Evolutionary conservation across 2,888 invertebrate genomes (phyloP).

Genomic region (Sinohyriopsis cumingii): DNA sequence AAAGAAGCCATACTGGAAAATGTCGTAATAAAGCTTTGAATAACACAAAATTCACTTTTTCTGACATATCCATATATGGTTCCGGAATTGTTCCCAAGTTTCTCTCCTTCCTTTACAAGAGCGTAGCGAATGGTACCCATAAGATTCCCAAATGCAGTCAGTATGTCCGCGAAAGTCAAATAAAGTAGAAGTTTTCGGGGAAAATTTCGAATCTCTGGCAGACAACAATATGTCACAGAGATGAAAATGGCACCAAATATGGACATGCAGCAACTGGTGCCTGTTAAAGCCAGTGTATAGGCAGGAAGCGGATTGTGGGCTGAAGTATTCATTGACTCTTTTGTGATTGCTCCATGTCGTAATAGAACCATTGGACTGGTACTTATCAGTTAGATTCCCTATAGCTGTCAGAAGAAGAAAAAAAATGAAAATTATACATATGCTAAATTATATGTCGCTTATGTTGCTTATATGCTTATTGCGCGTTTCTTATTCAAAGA

Average conservation of each 20-base stretch:
- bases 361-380: too few relatives aligned
- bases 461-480: too few relatives aligned
- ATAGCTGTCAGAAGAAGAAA: too few relatives aligned
- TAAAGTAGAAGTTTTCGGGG: slow-evolving; percentile 16
- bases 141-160: slow-evolving; percentile 10
- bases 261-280: slow-evolving; percentile 9
- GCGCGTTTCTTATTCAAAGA: too few relatives aligned
- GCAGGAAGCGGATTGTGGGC: neutral
- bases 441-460: too few relatives aligned
- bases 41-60: slow-evolving; percentile 19
- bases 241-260: slow-evolving; percentile 17
- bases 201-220: slow-evolving; percentile 1
- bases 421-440: too few relatives aligned
- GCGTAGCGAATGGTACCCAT: slow-evolving; percentile 14
- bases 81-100: too few relatives aligned
- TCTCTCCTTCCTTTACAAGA: neutral
- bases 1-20: slow-evolving; percentile 33
- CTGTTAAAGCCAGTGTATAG: slow-evolving; percentile 5
- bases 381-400: too few relatives aligned
- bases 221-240: slow-evolving; percentile 10
- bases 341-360: too few relatives aligned
- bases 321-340: too few relatives aligned
- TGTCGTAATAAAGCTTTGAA: slow-evolving; percentile 33
- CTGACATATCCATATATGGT: neutral
- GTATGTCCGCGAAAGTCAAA: slow-evolving; percentile 15